phyloP scores from a whole-genome alignment of 2,113 vertebrate species.

The Diglossa brunneiventris region DNA sequence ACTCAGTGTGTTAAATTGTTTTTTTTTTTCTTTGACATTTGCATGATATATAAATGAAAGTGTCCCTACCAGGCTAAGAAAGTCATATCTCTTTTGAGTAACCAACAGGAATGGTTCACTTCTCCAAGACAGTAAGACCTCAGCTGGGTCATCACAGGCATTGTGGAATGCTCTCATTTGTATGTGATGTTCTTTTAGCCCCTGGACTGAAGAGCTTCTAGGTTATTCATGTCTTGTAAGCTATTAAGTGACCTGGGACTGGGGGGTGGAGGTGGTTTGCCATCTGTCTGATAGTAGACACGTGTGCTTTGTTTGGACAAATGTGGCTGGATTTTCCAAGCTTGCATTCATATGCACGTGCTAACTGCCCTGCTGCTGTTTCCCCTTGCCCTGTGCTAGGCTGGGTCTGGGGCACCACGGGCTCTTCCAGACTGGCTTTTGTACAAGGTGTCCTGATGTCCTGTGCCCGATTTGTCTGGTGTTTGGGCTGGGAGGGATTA shows the following conservation, averaged over 20 bases:
- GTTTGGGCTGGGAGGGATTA: background rate
- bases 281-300: background rate
- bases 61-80: background rate
- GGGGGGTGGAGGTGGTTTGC: background rate
- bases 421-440: background rate
- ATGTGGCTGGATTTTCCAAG: background rate
- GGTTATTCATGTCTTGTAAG: background rate
- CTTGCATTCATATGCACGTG: background rate
- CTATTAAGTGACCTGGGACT: background rate
- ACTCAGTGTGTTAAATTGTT: background rate
- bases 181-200: background rate
- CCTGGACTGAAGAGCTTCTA: background rate
- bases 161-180: background rate
- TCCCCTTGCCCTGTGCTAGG: background rate
- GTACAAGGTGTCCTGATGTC: background rate
- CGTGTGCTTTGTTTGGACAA: background rate
- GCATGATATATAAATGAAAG: background rate
- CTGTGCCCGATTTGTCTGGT: background rate
- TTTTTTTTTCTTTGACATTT: background rate
- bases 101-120: background rate
- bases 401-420: accelerated
- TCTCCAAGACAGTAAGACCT: background rate
- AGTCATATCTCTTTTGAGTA: background rate
- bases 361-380: background rate
- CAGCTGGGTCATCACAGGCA: background rate